These are phyloP conservation scores for Tychaedon coryphoeus DNA, from an alignment of 2,113 vertebrate genomes.

Conservation along the genomic window DNA sequence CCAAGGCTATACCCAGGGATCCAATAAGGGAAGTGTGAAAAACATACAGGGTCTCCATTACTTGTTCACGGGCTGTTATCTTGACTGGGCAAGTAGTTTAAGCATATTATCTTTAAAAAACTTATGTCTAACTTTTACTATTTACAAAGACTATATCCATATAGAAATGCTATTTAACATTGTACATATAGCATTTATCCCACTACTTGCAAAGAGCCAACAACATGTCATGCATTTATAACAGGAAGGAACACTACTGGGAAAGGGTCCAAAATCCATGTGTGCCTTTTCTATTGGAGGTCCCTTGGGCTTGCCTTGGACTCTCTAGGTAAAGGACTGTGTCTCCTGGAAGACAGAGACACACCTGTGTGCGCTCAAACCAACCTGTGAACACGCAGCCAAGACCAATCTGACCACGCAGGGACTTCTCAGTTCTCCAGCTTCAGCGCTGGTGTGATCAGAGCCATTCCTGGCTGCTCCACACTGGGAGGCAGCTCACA, in stretches of 20 bases:
- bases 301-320: not conserved
- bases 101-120: too few species aligned
- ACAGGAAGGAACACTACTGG: not conserved
- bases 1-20: not conserved
- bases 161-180: too few species aligned
- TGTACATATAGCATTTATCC: too few species aligned
- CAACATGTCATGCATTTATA: too few species aligned
- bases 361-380: not conserved
- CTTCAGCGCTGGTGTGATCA: fast-evolving
- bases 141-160: too few species aligned
- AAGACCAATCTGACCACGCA: not conserved
- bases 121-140: too few species aligned
- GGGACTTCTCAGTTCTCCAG: not conserved
- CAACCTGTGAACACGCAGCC: not conserved
- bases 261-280: not conserved
- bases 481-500: not conserved
- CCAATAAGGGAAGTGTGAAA: too few species aligned
- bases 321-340: fast-evolving
- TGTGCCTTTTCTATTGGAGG: not conserved
- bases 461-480: not conserved
- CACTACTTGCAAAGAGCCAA: too few species aligned
- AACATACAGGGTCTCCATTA: too few species aligned
- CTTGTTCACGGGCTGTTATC: too few species aligned
- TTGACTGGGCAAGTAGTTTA: too few species aligned
- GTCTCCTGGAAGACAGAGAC: not conserved